phyloP scores from a whole-genome alignment of 2,888 invertebrate genomes.

The Beris morrisii region DNA sequence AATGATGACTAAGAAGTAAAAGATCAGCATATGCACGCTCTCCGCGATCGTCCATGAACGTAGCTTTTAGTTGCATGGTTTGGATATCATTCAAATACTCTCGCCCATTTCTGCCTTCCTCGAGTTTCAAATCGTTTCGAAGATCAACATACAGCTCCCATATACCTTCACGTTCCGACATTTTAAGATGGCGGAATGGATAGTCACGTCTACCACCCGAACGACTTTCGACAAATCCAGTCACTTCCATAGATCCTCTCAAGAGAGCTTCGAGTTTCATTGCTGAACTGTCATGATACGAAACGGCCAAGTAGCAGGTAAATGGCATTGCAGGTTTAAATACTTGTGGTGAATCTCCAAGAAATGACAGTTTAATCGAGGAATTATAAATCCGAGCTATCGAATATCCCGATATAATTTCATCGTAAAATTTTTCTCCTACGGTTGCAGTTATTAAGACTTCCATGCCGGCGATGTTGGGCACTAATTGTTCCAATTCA shows the following conservation, averaged over 20 bases:
- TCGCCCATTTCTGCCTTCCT: constrained; percentile 62
- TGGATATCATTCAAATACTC: constrained; percentile 68
- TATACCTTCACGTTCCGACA: constrained; percentile 71
- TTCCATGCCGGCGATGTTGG: constrained; percentile 75
- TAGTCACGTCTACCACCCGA: constrained; percentile 68
- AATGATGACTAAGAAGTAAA: constrained; percentile 75
- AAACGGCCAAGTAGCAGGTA: constrained; percentile 81
- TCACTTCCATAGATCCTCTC: constrained; percentile 69
- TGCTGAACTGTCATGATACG: constrained; percentile 88
- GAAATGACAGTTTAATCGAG: constrained; percentile 76
- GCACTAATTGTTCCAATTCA: constrained; percentile 64
- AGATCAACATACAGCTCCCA: constrained; percentile 84
- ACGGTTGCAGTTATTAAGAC: constrained; percentile 82
- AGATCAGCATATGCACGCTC: constrained; percentile 69
- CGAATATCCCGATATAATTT: constrained; percentile 80
- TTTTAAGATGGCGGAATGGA: constrained; percentile 63
- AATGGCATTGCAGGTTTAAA: constrained; percentile 96
- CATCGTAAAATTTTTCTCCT: constrained; percentile 83
- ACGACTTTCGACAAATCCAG: constrained; percentile 64
- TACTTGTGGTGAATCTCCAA: constrained; percentile 89
- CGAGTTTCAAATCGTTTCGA: constrained; percentile 61
- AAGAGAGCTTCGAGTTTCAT: constrained; percentile 66
- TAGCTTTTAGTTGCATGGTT: constrained; percentile 69
- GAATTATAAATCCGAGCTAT: constrained; percentile 87
- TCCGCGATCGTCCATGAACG: constrained; percentile 69